Base-by-base conservation (phyloP, 2,113 vertebrate genomes). In the Dendropsophus ebraccatus region DNA sequence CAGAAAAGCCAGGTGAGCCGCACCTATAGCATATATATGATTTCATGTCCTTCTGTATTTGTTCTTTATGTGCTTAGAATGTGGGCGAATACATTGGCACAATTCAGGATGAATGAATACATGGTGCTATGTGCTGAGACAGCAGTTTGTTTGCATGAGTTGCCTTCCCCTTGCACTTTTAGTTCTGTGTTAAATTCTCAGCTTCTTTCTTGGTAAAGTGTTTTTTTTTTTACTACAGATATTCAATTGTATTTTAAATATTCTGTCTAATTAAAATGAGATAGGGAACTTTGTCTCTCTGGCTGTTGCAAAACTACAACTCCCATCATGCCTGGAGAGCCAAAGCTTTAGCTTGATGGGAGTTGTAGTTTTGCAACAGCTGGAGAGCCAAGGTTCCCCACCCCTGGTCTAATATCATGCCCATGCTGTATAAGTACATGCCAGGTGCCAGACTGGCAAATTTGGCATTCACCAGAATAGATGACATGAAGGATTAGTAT, bases 1-100 rank as follows among this genome's bases (percentile, higher is more conserved):
- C 93, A 91, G 90, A 94, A 91, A 76, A 37, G 3, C 23, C 88
- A 90, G 94, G 95, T 96, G 92, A 95, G 95, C 94, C 4, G 47
- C 82, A 47, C 8, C 7, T 41, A 87, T 21, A 17, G 9, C 5
- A 21, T 32, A 19, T 19, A 21, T 32, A 19, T 56, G 45, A 1
- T 78, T 41, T 47, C 17, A 8, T 56, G 21, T 41, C 47, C 16
- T 52, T 50, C 23, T 45, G 6, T 19, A 28, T 4, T 3, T 54
- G 23, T 62, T 45, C 23, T 12, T 23, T 72, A 14, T 25, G 23
- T 49, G 23, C 7, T 23, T 6, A 54, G 28, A 21, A 16, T 25
- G 5, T 4, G n/a, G 25, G 32, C 9, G 21, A 74, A 74, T 74
- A 30, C 73, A 75, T 50, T 75, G 21, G 45, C 16, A 28, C 35